Percentiles rank a stretch among this genome's conserved stretches.
Evolutionary conservation across 2,113 vertebrate species (phyloP).

Genomic region (Ia io): DNA sequence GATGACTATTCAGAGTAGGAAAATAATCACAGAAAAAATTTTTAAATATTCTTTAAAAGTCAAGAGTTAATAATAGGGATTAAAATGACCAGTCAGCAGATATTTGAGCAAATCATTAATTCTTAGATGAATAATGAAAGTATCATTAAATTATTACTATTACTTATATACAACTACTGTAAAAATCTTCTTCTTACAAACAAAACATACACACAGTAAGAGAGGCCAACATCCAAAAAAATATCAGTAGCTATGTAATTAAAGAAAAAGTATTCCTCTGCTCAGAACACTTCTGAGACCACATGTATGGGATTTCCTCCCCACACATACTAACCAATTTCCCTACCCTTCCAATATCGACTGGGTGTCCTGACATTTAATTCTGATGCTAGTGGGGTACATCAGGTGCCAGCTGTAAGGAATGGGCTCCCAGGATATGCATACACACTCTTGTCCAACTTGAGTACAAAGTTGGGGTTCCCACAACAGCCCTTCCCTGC

Average conservation of each 20-base stretch:
- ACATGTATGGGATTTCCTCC: not conserved
- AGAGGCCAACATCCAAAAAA: not conserved
- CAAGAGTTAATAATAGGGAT: not conserved
- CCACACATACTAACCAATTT: not conserved
- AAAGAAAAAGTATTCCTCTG: not conserved
- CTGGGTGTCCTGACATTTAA: not conserved
- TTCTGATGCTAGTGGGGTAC: not conserved
- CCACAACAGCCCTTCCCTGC: not conserved
- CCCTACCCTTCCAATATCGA: not conserved
- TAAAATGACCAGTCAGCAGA: not conserved
- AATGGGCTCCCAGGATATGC: not conserved
- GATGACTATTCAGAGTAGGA: not conserved
- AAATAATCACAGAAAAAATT: not conserved
- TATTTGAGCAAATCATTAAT: not conserved
- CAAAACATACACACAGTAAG: not conserved
- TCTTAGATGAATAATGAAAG: not conserved
- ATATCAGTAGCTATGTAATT: not conserved
- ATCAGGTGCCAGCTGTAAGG: not conserved
- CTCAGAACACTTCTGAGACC: not conserved
- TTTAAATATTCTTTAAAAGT: not conserved
- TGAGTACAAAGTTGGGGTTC: not conserved
- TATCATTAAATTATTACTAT: not conserved
- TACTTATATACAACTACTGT: not conserved
- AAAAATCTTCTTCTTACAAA: not conserved
- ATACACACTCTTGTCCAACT: not conserved